Evolutionary conservation across 2,797 vertebrate species (phyloP).

Genomic region (Tiaroga cobitis): DNA sequence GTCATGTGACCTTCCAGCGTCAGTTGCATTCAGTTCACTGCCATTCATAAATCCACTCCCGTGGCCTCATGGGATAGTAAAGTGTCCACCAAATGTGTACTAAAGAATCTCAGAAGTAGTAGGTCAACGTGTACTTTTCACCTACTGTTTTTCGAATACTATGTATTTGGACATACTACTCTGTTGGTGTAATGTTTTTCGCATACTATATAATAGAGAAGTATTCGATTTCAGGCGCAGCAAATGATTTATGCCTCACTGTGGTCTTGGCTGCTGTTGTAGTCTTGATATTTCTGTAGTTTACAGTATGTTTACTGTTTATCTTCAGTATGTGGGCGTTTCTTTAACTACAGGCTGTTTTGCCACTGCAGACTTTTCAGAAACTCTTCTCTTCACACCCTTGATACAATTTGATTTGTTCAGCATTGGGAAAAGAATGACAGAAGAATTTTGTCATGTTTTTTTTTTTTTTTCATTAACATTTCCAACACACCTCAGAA

Average conservation of each 20-base stretch:
- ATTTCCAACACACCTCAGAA: neutral
- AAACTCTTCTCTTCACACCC: neutral
- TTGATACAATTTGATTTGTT: neutral
- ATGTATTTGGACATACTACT: too few species aligned
- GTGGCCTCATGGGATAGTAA: neutral
- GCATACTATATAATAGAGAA: neutral
- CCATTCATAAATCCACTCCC: too few species aligned
- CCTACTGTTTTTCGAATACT: neutral
- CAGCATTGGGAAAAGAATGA: neutral
- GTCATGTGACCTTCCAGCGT: too few species aligned
- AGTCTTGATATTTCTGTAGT: neutral
- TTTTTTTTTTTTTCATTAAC: neutral
- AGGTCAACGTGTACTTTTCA: neutral
- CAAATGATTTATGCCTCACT: neutral
- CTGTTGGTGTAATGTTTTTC: neutral
- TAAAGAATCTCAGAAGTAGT: neutral
- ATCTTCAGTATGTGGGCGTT: neutral
- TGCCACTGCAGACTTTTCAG: neutral
- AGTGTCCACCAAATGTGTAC: neutral
- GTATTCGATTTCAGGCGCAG: neutral
- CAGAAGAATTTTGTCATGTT: too few species aligned
- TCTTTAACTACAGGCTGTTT: neutral
- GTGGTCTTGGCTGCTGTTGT: neutral
- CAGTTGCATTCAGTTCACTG: too few species aligned
- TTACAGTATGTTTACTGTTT: neutral